Percentiles rank a stretch among this genome's conserved stretches.
Evolutionary conservation across 1,140 invertebrate genomes (phyloP).

Genomic region (Drosophila bipectinata): DNA sequence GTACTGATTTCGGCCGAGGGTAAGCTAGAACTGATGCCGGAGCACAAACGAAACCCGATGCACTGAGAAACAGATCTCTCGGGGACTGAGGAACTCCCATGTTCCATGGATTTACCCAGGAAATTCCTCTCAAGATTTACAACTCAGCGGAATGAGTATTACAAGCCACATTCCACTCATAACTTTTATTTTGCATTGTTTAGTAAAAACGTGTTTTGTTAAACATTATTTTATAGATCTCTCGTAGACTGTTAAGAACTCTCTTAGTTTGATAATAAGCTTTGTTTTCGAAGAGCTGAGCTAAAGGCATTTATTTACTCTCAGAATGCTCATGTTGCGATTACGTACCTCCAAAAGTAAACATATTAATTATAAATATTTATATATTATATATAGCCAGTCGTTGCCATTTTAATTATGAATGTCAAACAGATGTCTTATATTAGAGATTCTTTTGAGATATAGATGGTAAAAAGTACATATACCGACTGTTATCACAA

Average conservation of each 20-base stretch:
- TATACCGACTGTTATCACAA: too few relatives aligned
- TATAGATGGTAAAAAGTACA: too few relatives aligned
- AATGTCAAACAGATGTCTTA: not conserved
- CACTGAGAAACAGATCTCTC: not conserved
- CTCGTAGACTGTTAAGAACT: not conserved
- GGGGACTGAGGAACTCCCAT: not conserved
- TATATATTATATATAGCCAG: not conserved
- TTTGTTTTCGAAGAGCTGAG: too few relatives aligned
- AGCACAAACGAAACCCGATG: not conserved
- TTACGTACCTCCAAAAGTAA: not conserved
- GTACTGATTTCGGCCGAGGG: slow-evolving; percentile 43
- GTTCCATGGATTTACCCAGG: not conserved
- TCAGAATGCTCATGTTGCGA: too few relatives aligned
- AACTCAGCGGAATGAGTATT: not conserved
- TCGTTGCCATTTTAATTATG: not conserved
- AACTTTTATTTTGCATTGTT: too few relatives aligned
- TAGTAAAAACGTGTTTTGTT: not conserved
- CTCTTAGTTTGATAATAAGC: not conserved
- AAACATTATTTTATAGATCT: not conserved
- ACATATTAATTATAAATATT: not conserved
- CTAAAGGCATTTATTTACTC: too few relatives aligned
- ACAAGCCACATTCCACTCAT: not conserved
- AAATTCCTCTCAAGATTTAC: not conserved
- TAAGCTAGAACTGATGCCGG: slow-evolving; percentile 38
- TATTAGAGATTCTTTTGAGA: not conserved